Percentiles rank a stretch among this genome's conserved stretches.
Evolutionary conservation across 2,888 invertebrate species (phyloP).

Genomic region (Ophion slaviceki): DNA sequence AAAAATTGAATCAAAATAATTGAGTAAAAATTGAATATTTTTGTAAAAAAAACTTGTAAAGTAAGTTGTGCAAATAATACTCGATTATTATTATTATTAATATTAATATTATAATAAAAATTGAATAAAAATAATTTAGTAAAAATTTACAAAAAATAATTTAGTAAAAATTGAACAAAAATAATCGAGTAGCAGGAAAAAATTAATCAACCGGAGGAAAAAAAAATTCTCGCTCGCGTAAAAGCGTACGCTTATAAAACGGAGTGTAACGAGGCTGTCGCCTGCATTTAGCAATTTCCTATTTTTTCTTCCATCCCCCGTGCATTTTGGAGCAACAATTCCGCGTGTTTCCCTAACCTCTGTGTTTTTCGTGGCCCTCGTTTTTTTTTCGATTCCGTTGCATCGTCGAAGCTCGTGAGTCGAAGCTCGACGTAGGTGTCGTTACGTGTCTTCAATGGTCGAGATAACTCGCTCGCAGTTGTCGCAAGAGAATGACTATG

Average conservation of each 20-base stretch:
- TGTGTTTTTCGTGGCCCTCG: too few relatives aligned
- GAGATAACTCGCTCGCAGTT: neutral
- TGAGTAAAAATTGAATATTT: too few relatives aligned
- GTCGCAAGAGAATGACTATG: neutral
- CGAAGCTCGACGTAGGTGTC: constrained; percentile 6
- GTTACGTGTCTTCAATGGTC: constrained; percentile 4
- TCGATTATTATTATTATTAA: too few relatives aligned
- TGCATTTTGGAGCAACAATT: neutral
- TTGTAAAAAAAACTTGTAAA: too few relatives aligned
- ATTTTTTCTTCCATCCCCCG: neutral
- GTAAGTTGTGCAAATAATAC: too few relatives aligned
- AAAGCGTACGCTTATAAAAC: neutral
- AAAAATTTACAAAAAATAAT: too few relatives aligned
- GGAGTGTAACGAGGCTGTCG: constrained; percentile 8
- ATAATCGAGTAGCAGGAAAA: too few relatives aligned
- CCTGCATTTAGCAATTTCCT: neutral
- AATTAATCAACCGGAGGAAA: too few relatives aligned
- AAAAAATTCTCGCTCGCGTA: constrained; percentile 3
- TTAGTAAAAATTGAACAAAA: too few relatives aligned
- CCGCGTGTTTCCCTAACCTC: neutral
- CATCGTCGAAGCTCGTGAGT: neutral
- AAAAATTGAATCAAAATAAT: too few relatives aligned
- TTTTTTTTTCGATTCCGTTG: neutral
- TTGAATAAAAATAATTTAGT: too few relatives aligned
- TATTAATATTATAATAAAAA: too few relatives aligned